A percentile compares a stretch with the other conserved stretches of the same genome.
Evolutionary conservation across 2,888 invertebrate species (phyloP).

Genomic region (Phlogophora meticulosa): DNA sequence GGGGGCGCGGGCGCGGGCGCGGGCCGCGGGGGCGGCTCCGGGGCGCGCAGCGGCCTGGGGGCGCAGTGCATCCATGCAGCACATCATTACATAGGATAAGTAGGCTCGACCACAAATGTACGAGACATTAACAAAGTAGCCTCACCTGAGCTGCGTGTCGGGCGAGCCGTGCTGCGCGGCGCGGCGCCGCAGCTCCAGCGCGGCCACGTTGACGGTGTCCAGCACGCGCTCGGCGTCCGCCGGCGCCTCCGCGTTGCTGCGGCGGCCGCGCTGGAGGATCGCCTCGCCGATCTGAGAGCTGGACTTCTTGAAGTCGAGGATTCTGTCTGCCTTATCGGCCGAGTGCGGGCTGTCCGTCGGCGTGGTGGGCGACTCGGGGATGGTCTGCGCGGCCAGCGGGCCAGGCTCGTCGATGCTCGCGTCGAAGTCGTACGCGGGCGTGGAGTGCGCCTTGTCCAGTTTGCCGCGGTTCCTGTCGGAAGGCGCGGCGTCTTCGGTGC

Average conservation of each 20-base stretch:
- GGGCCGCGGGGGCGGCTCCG: conserved; percentile 41
- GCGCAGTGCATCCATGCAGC: too few relatives aligned
- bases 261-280: conserved; percentile 72
- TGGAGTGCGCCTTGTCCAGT: conserved; percentile 95
- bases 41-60: conserved; percentile 27
- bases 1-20: conserved; percentile 30
- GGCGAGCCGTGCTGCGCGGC: conserved; percentile 48
- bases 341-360: conserved; percentile 79
- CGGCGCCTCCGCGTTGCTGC: conserved; percentile 40
- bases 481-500: conserved; percentile 52
- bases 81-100: background rate
- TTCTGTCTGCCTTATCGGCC: conserved; percentile 81
- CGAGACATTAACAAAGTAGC: background rate
- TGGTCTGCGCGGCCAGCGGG: conserved; percentile 73
- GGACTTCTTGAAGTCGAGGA: conserved; percentile 84
- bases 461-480: conserved; percentile 76
- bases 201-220: conserved; percentile 80
- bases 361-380: conserved; percentile 82
- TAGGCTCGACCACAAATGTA: background rate
- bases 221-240: conserved; percentile 64
- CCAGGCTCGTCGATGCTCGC: conserved; percentile 71
- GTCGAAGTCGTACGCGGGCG: conserved; percentile 94
- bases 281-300: conserved; percentile 83
- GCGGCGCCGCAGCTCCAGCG: conserved; percentile 74
- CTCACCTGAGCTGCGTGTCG: conserved; percentile 9